Conservation (phyloP, 2,113 vertebrate species). For the Pelecanus crispus region DNA sequence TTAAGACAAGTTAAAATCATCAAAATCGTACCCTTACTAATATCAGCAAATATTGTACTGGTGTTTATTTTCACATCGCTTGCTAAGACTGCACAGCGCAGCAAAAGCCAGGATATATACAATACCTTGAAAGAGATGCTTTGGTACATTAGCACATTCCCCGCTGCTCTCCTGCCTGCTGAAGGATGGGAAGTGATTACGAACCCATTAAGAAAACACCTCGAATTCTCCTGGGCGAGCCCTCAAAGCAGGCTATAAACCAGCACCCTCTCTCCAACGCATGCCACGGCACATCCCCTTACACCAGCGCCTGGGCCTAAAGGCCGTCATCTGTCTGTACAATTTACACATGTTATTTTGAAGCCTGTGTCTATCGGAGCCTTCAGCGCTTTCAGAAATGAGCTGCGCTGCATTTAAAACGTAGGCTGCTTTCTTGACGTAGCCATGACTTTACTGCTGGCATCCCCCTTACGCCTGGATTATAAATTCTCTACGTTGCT, state of each 20-base stretch:
- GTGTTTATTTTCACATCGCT: background rate
- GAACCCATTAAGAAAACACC: background rate
- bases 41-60: background rate
- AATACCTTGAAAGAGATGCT: background rate
- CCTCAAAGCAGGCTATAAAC: background rate
- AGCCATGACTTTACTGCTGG: background rate
- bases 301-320: background rate
- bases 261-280: accelerated
- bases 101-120: accelerated
- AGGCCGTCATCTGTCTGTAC: background rate
- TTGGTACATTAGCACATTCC: accelerated
- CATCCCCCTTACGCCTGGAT: background rate
- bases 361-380: background rate
- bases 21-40: background rate
- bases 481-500: background rate
- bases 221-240: background rate
- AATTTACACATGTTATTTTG: background rate
- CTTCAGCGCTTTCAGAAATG: background rate
- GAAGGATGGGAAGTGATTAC: background rate
- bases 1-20: background rate
- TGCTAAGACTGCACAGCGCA: background rate
- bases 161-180: background rate
- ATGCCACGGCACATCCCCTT: accelerated
- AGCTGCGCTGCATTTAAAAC: background rate
- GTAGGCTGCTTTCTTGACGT: background rate